These are phyloP conservation scores for Camponotus fellah DNA, from an alignment of 2,888 invertebrate species.

Conservation along the genomic window DNA sequence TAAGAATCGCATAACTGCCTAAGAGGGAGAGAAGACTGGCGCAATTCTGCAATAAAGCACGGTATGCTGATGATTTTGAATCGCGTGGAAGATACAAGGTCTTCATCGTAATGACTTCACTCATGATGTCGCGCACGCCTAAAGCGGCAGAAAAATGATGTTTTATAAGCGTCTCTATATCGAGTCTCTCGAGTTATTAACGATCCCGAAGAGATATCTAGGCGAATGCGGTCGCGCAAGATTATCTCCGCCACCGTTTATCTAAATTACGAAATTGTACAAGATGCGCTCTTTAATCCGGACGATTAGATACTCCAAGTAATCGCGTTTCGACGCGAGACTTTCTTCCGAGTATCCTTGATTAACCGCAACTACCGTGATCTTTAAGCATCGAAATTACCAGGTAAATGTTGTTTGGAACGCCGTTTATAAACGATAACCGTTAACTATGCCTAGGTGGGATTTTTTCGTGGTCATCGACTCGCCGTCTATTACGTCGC, in stretches of 20 bases:
- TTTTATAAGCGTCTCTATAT: not conserved
- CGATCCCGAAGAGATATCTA: not conserved
- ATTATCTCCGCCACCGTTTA: not conserved
- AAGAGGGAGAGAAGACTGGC: slow-evolving; percentile 31
- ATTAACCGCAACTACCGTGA: slow-evolving; percentile 39
- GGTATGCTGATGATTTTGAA: slow-evolving; percentile 66
- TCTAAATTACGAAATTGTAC: not conserved
- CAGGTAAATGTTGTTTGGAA: slow-evolving; percentile 50
- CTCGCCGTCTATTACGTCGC: not conserved
- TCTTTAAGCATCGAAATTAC: slow-evolving; percentile 31
- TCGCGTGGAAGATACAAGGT: slow-evolving; percentile 59
- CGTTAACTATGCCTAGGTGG: slow-evolving; percentile 32
- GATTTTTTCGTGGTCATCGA: slow-evolving; percentile 30
- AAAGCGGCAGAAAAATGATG: not conserved
- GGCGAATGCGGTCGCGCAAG: not conserved
- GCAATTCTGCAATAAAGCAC: slow-evolving; percentile 63
- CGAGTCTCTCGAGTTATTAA: slow-evolving; percentile 25
- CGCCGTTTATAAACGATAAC: slow-evolving; percentile 24
- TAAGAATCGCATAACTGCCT: slow-evolving; percentile 58
- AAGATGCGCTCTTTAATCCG: not conserved
- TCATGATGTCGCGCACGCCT: slow-evolving; percentile 2
- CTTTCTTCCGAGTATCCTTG: slow-evolving; percentile 39
- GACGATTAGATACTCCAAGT: slow-evolving; percentile 7
- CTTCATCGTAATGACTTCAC: slow-evolving; percentile 47
- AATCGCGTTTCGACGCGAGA: not conserved